Base-by-base conservation (phyloP, 2,888 invertebrate genomes). In the Seira musarum region DNA sequence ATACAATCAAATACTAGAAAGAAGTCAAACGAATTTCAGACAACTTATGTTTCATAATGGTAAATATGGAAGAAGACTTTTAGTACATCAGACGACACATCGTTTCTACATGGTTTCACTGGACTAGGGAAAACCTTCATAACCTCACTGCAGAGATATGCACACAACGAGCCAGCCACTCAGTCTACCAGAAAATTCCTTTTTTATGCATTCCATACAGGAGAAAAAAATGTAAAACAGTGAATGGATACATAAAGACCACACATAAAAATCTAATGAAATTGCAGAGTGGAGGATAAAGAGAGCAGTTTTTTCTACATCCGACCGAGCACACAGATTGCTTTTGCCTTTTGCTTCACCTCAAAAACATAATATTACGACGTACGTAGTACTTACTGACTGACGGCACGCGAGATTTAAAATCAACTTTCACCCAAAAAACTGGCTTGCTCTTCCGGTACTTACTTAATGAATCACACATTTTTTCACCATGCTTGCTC, bases 391-490 rank as follows among this genome's bases (percentile, higher is more conserved):
- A n/a, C n/a, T n/a, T n/a, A 46, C 53, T 66, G 64, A 21, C 53
- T 66, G 46, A 66, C 25, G 35, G 35, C 66, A 66, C 30, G 25
- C 17, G n/a, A 65, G 24, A 17, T 17, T 63, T 69, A 6, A 60
- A 57, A 73, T 21, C 21, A 30, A n/a, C 40, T 40, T 25, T 49
- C n/a, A 22, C 46, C 2, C 19, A 68, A 75, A 75, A 67, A 67
- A 67, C 25, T 30, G 19, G 25, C 63, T 67, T 25, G 21, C 63
- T 46, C 49, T 60, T n/a, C 25, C 25, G 61, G 70, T 70, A 57
- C 17, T 67, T 35, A 61, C 57, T 80, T 74, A 80, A 80, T 67
- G 73, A 80, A 74, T 80, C 69, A 25, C 57, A 73, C 21, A 79
- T 72, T 79, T 79, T 40, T 73, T 66, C 63, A 46, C 77, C n/a